Base-by-base conservation (phyloP, 2,888 invertebrate species). In the Calephelis perditalis region DNA sequence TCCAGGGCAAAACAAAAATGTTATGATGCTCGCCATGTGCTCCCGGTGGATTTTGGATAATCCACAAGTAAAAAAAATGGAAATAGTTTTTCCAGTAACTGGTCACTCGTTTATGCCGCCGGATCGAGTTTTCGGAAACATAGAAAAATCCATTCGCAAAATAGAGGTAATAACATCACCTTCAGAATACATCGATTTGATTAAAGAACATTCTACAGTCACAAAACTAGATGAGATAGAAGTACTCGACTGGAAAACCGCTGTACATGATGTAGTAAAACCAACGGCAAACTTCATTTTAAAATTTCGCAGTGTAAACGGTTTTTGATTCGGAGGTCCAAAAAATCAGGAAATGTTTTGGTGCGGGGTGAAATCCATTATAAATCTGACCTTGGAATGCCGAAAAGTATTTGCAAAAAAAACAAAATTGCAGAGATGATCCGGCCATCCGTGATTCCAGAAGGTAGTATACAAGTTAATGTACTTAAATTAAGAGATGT, bases 1-100 rank as follows among this genome's bases (percentile, higher is more conserved):
- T 55, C 36, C 55, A 36, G 55, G 55, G 36, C 55, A 55, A 55
- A 55, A 55, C 37, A 55, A 55, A 56, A 56, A 56, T 56, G 37
- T 56, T 6, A 43, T 43, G 43, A 56, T 40, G 56, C 35, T 55
- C 37, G 35, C 55, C 35, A 55, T 55, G 55, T 55, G 37, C 37
- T 36, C 37, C 36, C 35, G 37, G 35, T 55, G 55, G 55, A 55
- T 55, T 55, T 55, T 55, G 37, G 37, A 55, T 36, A 55, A 55
- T n/a, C n/a, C 36, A 36, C 55, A 37, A 55, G 43, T 56, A 43
- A 56, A 56, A 56, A 56, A 56, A 56, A 37, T 43, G 8, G 15
- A 56, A 56, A 37, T 56, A 15, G 43, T 56, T 12, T 56, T 56
- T 56, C 56, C 43, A 43, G 37, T 56, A 56, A 40, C 40, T 15